Evolutionary conservation across 1,140 invertebrate species (phyloP), one percentile per base, ranked within the genome.

Genomic region (Drosophila tristis): DNA sequence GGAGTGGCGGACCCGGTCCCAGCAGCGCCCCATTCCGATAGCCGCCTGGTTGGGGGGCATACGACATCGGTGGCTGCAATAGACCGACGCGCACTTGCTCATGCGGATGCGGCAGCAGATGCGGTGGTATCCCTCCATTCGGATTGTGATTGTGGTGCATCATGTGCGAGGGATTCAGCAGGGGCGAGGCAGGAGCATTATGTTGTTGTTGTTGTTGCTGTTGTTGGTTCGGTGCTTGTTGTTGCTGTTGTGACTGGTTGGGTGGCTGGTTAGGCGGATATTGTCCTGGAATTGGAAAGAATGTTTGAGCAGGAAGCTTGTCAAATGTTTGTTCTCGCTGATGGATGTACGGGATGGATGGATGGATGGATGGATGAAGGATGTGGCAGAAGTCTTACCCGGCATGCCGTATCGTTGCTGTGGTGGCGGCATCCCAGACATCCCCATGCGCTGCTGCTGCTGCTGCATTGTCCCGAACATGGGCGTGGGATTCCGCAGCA

Each of bases 211-310:
- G 58, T 75, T 73, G 67, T 51, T 47, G 72, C 57, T 79, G 71
- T 72, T 68, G 67, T 47, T 20, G 68, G 57, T 76, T 71, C 59
- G 68, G 60, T 63, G 71, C 71, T 59, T 81, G 78, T 65, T 79
- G 74, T 57, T 80, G 82, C 71, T 77, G 78, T 45, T 76, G 74
- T 72, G 60, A 73, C 57, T 78, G 56, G 45, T 78, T 58, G 47
- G 74, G 74, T 65, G 71, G 61, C 66, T 68, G 73, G 50, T 23
- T 47, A n/a, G 75, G 50, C 71, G 76, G 66, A 57, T 85, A 90
- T 71, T 77, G 90, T 70, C 90, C 90, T 91, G 81, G 64, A 84
- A 91, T 82, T 66, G 77, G 64, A 84, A 91, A 74, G 70, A 82
- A 82, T 82, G 80, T 39, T 35, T 31, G 8, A 13, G 35, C 11